Evolutionary conservation across 2,113 vertebrate species (phyloP).

Genomic region (Paramormyrops kingsleyae): DNA sequence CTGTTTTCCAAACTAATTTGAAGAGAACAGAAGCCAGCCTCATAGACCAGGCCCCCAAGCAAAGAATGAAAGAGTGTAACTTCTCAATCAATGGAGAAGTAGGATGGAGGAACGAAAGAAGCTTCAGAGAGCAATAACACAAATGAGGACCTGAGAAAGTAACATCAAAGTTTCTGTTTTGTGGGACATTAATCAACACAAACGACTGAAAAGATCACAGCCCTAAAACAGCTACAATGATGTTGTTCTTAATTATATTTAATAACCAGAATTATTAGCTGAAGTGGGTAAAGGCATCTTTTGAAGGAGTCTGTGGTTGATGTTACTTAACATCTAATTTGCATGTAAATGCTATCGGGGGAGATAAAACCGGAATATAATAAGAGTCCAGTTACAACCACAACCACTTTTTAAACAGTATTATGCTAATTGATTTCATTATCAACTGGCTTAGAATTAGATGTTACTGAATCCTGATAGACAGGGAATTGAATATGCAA

Average conservation of each 20-base stretch:
- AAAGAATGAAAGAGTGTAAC: neutral
- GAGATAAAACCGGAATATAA: neutral
- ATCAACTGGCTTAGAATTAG: neutral
- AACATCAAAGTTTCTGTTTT: neutral
- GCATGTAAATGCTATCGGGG: neutral
- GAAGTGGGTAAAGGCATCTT: neutral
- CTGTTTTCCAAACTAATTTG: neutral
- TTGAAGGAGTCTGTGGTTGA: neutral
- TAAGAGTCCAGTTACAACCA: neutral
- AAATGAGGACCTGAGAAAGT: neutral
- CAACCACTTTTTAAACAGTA: neutral
- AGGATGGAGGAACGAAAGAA: neutral
- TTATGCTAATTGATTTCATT: neutral
- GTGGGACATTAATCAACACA: neutral
- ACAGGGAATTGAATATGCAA: neutral
- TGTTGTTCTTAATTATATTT: neutral
- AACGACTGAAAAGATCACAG: neutral
- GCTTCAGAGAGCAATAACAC: neutral
- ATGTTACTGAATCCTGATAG: neutral
- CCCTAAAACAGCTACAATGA: neutral
- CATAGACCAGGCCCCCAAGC: neutral
- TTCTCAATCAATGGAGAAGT: neutral
- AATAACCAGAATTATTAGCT: neutral
- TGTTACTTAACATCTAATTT: neutral
- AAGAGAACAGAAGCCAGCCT: neutral